phyloP scores from a whole-genome alignment of 2,113 vertebrate species.

The Xenopus laevis region DNA sequence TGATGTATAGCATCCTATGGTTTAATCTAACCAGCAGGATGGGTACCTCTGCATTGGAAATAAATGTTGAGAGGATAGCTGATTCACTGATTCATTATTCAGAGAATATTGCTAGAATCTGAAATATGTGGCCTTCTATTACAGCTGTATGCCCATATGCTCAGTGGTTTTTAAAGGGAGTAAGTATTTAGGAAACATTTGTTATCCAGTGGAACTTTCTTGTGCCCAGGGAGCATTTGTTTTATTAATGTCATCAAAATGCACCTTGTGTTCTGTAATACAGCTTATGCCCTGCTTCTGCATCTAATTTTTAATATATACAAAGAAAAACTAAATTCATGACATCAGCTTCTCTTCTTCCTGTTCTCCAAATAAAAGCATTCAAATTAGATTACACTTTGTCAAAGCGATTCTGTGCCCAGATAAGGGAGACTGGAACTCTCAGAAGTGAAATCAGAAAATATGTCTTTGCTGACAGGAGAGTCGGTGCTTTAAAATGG shows the following conservation, averaged over 20 bases:
- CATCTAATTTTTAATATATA: background rate
- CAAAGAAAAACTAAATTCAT: background rate
- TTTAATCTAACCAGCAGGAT: too few species aligned
- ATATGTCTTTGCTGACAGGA: background rate
- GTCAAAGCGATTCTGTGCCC: background rate
- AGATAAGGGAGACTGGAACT: background rate
- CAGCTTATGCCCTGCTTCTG: background rate
- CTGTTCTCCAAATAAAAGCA: background rate
- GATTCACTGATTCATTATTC: too few species aligned
- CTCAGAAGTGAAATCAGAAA: background rate
- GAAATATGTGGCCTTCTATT: too few species aligned
- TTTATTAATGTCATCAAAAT: background rate
- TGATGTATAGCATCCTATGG: too few species aligned
- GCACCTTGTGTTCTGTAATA: background rate
- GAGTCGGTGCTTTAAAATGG: background rate
- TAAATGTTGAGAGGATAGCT: too few species aligned
- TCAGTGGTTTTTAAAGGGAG: too few species aligned
- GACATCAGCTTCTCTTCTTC: background rate
- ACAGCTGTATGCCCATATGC: too few species aligned
- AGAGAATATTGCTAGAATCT: too few species aligned
- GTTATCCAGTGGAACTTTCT: too few species aligned
- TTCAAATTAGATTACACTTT: background rate
- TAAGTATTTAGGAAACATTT: too few species aligned
- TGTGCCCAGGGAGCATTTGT: too few species aligned
- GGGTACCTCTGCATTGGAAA: too few species aligned